Conservation (phyloP, 2,888 invertebrate species). For the Patella depressa region DNA sequence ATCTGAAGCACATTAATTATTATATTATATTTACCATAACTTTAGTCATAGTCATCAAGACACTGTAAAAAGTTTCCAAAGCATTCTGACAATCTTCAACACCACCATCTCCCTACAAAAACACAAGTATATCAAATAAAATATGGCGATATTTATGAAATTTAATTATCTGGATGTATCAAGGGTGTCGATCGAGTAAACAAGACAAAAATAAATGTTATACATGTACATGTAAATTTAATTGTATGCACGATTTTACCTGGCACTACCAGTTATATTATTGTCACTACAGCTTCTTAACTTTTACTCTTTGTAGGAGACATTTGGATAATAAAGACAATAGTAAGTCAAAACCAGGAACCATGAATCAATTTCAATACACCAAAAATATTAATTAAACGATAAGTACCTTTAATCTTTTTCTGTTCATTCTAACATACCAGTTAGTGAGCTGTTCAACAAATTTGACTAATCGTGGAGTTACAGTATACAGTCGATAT, state of each 20-base stretch:
- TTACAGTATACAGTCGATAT: conserved; percentile 95
- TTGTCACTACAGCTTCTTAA: background rate
- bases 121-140: background rate
- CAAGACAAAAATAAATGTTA: too few species aligned
- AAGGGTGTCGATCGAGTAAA: too few species aligned
- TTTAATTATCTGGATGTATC: too few species aligned
- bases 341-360: background rate
- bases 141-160: too few species aligned
- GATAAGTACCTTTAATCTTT: conserved; percentile 81
- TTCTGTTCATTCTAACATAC: conserved; percentile 98
- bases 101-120: conserved; percentile 83
- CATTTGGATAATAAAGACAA: background rate
- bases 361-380: background rate
- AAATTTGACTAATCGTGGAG: conserved; percentile 92
- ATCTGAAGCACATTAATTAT: background rate
- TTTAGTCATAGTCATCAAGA: conserved; percentile 88
- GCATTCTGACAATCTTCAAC: conserved; percentile 86
- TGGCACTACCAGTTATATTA: too few species aligned
- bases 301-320: background rate
- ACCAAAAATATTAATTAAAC: background rate
- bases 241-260: too few species aligned
- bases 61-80: conserved; percentile 88
- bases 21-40: conserved; percentile 80
- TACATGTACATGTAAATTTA: too few species aligned
- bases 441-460: conserved; percentile 98